These are phyloP conservation scores for Ciconia maguari DNA, from an alignment of 2,113 vertebrate genomes.

Conservation along the genomic window DNA sequence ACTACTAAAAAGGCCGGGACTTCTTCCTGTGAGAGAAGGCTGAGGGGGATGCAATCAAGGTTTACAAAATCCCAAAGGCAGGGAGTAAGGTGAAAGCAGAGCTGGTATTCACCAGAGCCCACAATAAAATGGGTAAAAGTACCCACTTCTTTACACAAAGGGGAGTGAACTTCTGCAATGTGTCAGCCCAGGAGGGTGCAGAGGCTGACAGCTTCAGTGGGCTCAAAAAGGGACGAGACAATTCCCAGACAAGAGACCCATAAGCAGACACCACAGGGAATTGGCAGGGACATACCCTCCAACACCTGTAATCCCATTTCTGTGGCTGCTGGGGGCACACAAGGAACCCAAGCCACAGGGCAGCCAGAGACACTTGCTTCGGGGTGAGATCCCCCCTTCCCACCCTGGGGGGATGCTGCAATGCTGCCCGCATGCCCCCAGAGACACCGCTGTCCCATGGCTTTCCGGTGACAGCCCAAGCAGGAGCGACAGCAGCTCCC, in stretches of 20 bases:
- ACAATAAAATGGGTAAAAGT: background rate
- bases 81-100: background rate
- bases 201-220: background rate
- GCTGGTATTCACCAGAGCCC: background rate
- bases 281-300: background rate
- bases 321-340: background rate
- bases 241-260: background rate
- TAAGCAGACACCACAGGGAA: fast-evolving
- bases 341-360: background rate
- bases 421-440: fast-evolving
- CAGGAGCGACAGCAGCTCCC: background rate
- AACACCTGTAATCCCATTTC: fast-evolving
- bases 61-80: background rate
- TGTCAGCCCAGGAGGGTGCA: background rate
- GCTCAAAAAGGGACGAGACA: background rate
- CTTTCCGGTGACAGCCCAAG: background rate
- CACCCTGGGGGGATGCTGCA: background rate
- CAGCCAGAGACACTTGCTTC: background rate
- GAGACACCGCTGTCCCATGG: background rate
- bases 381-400: background rate
- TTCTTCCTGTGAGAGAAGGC: background rate
- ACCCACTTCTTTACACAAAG: background rate
- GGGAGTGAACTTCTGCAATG: background rate
- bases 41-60: background rate
- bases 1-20: background rate